Conservation (phyloP, 2,113 vertebrate species). For the Motacilla alba region DNA sequence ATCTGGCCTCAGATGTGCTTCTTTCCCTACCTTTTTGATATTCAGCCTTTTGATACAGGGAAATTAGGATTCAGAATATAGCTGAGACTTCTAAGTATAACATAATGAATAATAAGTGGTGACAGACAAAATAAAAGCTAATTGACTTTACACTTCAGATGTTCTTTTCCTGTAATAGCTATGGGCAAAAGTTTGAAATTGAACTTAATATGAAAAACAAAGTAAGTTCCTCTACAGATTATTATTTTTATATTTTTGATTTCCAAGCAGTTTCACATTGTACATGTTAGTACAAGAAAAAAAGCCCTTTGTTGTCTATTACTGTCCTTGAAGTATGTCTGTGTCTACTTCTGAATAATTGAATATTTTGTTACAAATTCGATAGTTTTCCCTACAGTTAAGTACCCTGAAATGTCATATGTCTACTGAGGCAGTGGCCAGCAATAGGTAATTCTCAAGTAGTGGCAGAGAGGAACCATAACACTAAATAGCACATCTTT, state of each 20-base stretch:
- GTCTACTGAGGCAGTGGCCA: background rate
- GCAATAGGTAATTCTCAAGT: background rate
- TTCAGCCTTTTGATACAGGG: background rate
- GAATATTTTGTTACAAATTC: background rate
- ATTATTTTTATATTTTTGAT: background rate
- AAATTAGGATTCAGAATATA: slow-evolving; percentile 37
- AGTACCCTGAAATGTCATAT: background rate
- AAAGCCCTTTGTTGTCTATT: fast-evolving
- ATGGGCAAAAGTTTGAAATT: background rate
- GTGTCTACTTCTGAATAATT: background rate
- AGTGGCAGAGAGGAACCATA: background rate
- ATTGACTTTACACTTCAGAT: slow-evolving; percentile 9
- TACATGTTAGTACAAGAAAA: background rate
- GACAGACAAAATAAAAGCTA: slow-evolving; percentile 43
- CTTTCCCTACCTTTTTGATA: background rate
- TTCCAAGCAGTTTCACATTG: background rate
- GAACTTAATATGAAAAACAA: background rate
- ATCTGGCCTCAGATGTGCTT: background rate
- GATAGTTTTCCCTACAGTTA: background rate
- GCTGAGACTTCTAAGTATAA: slow-evolving; percentile 8
- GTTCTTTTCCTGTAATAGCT: slow-evolving; percentile 3
- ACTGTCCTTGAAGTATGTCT: background rate
- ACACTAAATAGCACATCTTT: background rate
- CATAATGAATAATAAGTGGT: slow-evolving; percentile 23
- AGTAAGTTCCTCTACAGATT: background rate